Base-by-base conservation (phyloP, 2,113 vertebrate species). In the Arothron firmamentum region DNA sequence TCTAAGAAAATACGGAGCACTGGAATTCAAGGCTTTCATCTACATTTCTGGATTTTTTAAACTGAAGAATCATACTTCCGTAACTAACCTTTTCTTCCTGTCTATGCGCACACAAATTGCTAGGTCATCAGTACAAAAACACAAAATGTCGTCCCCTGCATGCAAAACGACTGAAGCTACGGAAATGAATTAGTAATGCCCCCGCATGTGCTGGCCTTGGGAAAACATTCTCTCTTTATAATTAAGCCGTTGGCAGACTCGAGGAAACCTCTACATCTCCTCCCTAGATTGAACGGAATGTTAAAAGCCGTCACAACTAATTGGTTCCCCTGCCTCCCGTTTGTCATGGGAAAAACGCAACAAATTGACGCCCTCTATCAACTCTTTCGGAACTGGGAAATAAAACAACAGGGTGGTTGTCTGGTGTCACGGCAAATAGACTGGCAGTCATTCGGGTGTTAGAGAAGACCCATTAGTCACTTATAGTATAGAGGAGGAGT, bases 311-410 rank as follows among this genome's bases (percentile, higher is more conserved):
- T 52, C 38, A 43, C 57, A 79, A 62, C 80, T 85, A 88, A 88
- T 88, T 87, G 83, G 85, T 85, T 86, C 87, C 87, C 83, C 43
- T 76, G 85, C 80, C 80, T 82, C 83, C 79, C 74, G 77, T 84
- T 84, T 87, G 83, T 84, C 83, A 77, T 58, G 72, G 59, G 80
- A 74, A 50, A 21, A 52, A 75, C 65, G 56, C 56, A 56, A 75
- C 34, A 38, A 56, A 79, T 80, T 67, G 65, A 51, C 71, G 13
- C 5, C 62, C 58, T 79, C 68, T 72, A 67, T 79, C 76, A 70
- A 43, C 46, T 67, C 49, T 52, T 19, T 23, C 8, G 68, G 74
- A 65, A 17, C 2, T 43, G 70, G 49, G 19, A 56, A 73, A 5
- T 4, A 48, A 81, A 79, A 73, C 70, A 77, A 73, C 77, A 52